Base-by-base conservation (phyloP, 2,797 vertebrate genomes). In the Acanthis flammea region DNA sequence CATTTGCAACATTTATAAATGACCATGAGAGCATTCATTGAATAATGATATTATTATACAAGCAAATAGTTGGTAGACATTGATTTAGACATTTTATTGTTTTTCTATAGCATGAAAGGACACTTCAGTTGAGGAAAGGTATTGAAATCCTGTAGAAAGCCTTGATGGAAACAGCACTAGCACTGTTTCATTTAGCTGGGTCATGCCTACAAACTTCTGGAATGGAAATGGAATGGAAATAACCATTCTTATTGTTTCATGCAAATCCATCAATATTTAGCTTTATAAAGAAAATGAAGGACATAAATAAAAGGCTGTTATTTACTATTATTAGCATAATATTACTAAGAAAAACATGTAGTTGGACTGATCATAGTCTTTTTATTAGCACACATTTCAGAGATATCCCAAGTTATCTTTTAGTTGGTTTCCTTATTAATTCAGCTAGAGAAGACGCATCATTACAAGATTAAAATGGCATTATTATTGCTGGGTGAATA, bases 371-470 rank as follows among this genome's bases (percentile, higher is more conserved):
- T 94, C 81, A 58, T 65, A 94, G 76, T 31, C 62, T 94, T 95
- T 95, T 91, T 95, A 96, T 96, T 96, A 95, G 31, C 57, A 84
- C 10, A 10, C 41, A 19, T 96, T 91, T 93, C 85, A 91, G 51
- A 95, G 96, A 96, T 95, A 93, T 86, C 62, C 74, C 35, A 88
- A 93, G 91, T 96, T 95, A 96, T 96, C 95, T 96, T 96, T 94
- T 81, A 94, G 84, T 87, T 94, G 35, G 50, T 89, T 95, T 96
- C 60, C 94, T 97, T 96, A 95, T 96, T 96, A 97, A 95, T 97
- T 90, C 89, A 95, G 91, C 84, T 91, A 62, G 82, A 94, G 88
- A 96, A 95, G 90, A 96, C 76, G 92, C 42, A 94, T 78, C 77
- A 82, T 86, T 95, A 88, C 89, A 94, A 96, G 96, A 97, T 96